Base-by-base conservation (phyloP, 2,888 invertebrate species). In the Adelphocoris suturalis region DNA sequence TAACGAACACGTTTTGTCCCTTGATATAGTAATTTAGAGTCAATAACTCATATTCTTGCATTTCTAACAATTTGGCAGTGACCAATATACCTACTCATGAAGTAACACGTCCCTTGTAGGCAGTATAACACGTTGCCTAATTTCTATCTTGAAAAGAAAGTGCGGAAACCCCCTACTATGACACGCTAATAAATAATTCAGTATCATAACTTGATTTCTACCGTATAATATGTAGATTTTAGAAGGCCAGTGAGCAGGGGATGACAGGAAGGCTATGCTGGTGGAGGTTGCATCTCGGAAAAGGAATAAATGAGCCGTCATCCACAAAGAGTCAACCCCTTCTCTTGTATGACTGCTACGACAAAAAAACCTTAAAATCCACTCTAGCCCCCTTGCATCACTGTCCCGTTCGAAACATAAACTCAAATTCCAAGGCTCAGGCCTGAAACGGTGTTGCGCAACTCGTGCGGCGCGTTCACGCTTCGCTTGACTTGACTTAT, bases 261-360 rank as follows among this genome's bases (percentile, higher is more conserved):
- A 52, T 16, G 52, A 52, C 52, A 52, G 52, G 11, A 52, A 11
- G 3, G 14, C 16, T 61, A 9, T 1, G 2, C 2, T 9, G 19
- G 16, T n/a, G 61, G 61, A n/a, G 2, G 61, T 61, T 61, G 61
- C 19, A 19, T 61, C 9, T 61, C n/a, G 61, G n/a, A 61, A 9
- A 61, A 61, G n/a, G 61, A 61, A 61, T 61, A n/a, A 61, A 61
- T n/a, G 61, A 52, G n/a, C 61, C 19, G 61, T 61, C 61, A 61
- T 61, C n/a, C 61, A 61, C 61, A 16, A 52, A 16, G 13, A 61
- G 61, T 61, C 11, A 61, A 61, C 19, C 61, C 61, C 61, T 61
- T n/a, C 19, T 61, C 61, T 16, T 19, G 3, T 61, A 19, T 11
- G n/a, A 52, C 52, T 61, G 61, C 61, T 9, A 61, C 61, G 14